Conservation (phyloP, 2,797 vertebrate species). For the Myripristis jacobus region DNA sequence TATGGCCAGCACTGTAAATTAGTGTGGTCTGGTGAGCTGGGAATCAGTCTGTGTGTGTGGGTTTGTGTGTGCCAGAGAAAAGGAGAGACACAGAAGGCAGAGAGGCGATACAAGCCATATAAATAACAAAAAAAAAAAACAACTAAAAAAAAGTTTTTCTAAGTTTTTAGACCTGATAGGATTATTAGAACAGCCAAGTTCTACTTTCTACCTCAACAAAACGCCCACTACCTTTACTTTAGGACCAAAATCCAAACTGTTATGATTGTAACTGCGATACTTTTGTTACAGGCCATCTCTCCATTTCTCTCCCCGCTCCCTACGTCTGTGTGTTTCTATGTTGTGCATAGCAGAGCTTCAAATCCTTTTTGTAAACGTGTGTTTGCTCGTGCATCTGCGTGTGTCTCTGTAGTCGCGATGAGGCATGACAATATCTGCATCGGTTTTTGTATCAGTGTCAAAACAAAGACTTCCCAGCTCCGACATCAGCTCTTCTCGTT, state of each 20-base stretch:
- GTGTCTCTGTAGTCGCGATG: slow-evolving; percentile 39
- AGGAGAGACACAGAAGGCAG: background rate
- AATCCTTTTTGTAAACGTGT: slow-evolving; percentile 58
- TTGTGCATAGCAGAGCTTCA: slow-evolving; percentile 63
- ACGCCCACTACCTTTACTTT: slow-evolving; percentile 57
- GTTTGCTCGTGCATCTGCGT: slow-evolving; percentile 54
- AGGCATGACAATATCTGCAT: slow-evolving; percentile 53
- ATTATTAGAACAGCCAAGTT: slow-evolving; percentile 25
- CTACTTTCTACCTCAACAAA: slow-evolving; percentile 46
- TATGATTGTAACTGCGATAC: slow-evolving; percentile 59
- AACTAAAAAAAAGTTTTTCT: slow-evolving; percentile 11
- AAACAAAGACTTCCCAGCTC: slow-evolving; percentile 49
- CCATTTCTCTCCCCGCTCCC: slow-evolving; percentile 25
- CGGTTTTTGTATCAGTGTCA: slow-evolving; percentile 61
- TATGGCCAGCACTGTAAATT: slow-evolving; percentile 38
- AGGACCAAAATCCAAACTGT: slow-evolving; percentile 40
- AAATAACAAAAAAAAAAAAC: no score
- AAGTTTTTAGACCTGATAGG: slow-evolving; percentile 7
- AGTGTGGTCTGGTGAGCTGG: slow-evolving; percentile 37
- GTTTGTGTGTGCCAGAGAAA: background rate
- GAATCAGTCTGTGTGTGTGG: slow-evolving; percentile 10
- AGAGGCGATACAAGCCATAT: background rate
- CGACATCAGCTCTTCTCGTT: slow-evolving; percentile 36
- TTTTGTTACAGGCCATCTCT: slow-evolving; percentile 66
- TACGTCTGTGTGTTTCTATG: slow-evolving; percentile 62